Evolutionary conservation across 2,113 vertebrate genomes (phyloP).

Genomic region (Brachyistius frenatus): DNA sequence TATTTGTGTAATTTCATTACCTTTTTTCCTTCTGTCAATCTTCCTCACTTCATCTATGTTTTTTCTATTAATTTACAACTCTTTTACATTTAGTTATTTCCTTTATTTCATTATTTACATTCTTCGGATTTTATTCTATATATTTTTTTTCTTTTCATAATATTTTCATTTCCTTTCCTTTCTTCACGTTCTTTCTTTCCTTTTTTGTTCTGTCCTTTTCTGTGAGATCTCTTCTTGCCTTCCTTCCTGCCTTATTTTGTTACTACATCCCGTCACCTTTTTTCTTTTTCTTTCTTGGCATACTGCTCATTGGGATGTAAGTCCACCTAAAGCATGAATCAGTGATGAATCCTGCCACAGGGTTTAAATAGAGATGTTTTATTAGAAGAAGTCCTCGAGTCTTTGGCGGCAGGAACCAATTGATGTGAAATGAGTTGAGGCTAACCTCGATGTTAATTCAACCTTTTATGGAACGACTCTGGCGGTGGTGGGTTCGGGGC

Average conservation of each 20-base stretch:
- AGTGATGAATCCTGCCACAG: conserved; percentile 59
- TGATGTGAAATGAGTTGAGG: conserved; percentile 71
- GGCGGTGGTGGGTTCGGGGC: conserved; percentile 24
- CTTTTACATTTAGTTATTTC: not conserved
- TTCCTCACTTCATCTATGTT: too few relatives aligned
- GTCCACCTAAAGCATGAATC: conserved; percentile 54
- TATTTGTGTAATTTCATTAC: too few relatives aligned
- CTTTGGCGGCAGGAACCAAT: conserved; percentile 42
- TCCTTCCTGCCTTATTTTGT: conserved; percentile 2
- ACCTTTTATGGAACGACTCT: conserved; percentile 65
- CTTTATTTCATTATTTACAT: not conserved
- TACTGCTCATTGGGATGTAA: conserved; percentile 36
- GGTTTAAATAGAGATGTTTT: conserved; percentile 73
- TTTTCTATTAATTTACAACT: not conserved
- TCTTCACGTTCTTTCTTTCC: not conserved
- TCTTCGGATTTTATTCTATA: not conserved
- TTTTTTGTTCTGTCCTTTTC: not conserved
- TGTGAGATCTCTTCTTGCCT: not conserved
- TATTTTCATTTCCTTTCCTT: too few relatives aligned
- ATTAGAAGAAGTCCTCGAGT: conserved; percentile 50
- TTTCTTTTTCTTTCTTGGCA: not conserved
- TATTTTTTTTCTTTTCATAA: not conserved
- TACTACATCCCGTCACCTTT: not conserved
- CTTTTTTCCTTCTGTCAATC: not conserved
- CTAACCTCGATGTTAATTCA: conserved; percentile 79